Conservation (phyloP, 2,797 vertebrate genomes). For the Melanogrammus aeglefinus region DNA sequence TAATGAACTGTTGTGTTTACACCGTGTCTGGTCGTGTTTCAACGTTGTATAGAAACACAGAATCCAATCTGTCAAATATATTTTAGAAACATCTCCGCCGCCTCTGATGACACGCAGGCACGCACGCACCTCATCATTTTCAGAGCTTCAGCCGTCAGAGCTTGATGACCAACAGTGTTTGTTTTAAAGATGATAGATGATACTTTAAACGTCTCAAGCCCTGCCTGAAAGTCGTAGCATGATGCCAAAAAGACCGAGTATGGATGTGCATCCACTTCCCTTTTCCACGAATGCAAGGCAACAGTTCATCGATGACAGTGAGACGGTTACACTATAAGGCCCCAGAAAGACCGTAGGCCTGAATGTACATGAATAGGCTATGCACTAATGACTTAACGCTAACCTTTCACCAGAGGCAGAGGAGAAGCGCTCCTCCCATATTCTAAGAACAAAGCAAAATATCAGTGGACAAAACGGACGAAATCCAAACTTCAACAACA, state of each 20-base stretch:
- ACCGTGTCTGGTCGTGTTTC: neutral
- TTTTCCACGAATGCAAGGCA: neutral
- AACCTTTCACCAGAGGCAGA: neutral
- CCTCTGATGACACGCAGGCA: neutral
- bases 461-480: no score
- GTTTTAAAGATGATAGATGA: slow-evolving; percentile 28
- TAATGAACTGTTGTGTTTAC: neutral
- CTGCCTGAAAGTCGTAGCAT: slow-evolving; percentile 4
- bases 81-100: slow-evolving; percentile 4
- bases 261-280: neutral
- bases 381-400: neutral
- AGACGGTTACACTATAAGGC: neutral
- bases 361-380: neutral
- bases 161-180: slow-evolving; percentile 30
- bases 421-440: neutral
- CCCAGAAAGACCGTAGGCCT: neutral
- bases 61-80: neutral
- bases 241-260: neutral
- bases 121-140: slow-evolving; percentile 38
- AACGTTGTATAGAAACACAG: neutral
- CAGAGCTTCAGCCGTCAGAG: neutral
- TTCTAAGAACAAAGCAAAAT: slow-evolving; percentile 59
- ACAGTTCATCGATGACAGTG: neutral
- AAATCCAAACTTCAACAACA: neutral
- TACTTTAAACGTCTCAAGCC: slow-evolving; percentile 24